phyloP scores from a whole-genome alignment of 2,888 invertebrate genomes.

The Apodemia mormo region DNA sequence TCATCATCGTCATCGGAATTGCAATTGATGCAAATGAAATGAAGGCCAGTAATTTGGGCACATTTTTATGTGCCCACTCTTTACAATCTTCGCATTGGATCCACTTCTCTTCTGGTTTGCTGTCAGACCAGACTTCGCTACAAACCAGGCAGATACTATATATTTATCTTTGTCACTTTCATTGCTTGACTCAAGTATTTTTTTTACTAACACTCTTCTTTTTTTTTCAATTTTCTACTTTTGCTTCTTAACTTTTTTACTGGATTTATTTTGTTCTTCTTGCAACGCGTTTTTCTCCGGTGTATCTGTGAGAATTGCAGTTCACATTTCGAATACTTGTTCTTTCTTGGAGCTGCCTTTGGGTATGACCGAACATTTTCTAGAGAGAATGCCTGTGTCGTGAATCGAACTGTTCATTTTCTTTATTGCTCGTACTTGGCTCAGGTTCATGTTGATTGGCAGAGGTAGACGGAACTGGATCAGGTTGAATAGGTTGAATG shows the following conservation, averaged over 20 bases:
- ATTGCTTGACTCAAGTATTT: constrained; percentile 21
- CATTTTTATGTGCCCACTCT: constrained; percentile 24
- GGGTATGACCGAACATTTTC: constrained; percentile 40
- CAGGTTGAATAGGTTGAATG: constrained; percentile 37
- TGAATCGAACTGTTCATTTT: constrained; percentile 33
- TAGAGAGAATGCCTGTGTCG: constrained; percentile 35
- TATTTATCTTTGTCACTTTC: constrained; percentile 22
- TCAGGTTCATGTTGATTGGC: constrained; percentile 17
- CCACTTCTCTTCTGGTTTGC: constrained; percentile 21
- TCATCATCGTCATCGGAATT: constrained; percentile 22
- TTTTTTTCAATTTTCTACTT: constrained; percentile 22
- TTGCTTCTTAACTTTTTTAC: constrained; percentile 26
- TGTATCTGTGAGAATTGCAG: constrained; percentile 25
- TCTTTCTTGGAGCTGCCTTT: constrained; percentile 40
- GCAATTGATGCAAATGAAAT: constrained; percentile 27
- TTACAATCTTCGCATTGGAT: constrained; percentile 23
- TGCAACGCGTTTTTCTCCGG: constrained; percentile 6
- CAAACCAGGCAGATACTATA: constrained; percentile 18
- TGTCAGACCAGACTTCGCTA: constrained; percentile 24
- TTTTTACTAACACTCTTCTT: constrained; percentile 22
- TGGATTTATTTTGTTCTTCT: constrained; percentile 14
- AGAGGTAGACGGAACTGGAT: constrained; percentile 28
- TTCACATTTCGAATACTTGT: constrained; percentile 34
- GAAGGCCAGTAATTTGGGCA: constrained; percentile 23
- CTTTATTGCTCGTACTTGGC: constrained; percentile 38